phyloP scores from a whole-genome alignment of 2,113 vertebrate species.

The Leucosticte australis region DNA sequence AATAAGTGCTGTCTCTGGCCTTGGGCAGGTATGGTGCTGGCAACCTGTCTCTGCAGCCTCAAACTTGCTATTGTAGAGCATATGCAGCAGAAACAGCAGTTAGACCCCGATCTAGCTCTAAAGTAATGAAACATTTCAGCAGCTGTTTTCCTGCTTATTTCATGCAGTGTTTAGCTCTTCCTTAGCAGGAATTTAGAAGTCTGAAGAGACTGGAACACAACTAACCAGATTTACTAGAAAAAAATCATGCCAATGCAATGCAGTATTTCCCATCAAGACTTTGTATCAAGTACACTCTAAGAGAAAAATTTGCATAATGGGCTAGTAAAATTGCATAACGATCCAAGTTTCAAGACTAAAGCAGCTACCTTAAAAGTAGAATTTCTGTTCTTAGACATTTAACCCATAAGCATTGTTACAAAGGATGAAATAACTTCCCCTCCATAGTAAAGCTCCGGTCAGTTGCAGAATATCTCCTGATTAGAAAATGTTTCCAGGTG shows the following conservation, averaged over 20 bases:
- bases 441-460: not conserved
- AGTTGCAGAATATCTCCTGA: not conserved
- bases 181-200: not conserved
- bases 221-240: not conserved
- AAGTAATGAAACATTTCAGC: not conserved
- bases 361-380: not conserved
- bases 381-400: not conserved
- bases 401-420: not conserved
- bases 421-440: not conserved
- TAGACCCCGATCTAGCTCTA: not conserved
- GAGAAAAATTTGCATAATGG: not conserved
- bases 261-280: not conserved
- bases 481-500: not conserved
- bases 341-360: not conserved
- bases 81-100: not conserved
- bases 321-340: not conserved
- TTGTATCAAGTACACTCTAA: not conserved
- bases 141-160: not conserved
- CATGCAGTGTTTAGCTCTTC: not conserved
- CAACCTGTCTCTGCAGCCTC: not conserved
- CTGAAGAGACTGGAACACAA: not conserved
- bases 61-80: not conserved
- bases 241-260: not conserved
- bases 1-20: not conserved
- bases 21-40: not conserved